Conservation (phyloP, 2,113 vertebrate species). For the Suricata suricatta region DNA sequence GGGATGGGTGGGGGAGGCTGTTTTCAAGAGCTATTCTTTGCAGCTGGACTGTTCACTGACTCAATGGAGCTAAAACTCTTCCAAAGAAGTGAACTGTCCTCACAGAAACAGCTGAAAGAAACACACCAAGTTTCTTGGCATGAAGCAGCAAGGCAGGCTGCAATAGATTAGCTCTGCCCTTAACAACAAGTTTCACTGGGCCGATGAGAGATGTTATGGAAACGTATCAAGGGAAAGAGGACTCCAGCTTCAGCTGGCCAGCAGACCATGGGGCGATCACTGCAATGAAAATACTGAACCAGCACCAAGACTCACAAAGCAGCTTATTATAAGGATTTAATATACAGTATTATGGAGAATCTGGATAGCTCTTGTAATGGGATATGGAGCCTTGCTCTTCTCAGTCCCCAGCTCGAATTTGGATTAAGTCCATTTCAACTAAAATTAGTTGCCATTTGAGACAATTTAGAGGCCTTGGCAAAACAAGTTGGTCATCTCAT, state of each 20-base stretch:
- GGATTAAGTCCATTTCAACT: slow-evolving; percentile 43
- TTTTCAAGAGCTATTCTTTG: background rate
- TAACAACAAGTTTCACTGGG: slow-evolving; percentile 66
- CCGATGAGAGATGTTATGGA: slow-evolving; percentile 68
- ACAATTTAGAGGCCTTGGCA: slow-evolving; percentile 25
- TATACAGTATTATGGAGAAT: slow-evolving; percentile 35
- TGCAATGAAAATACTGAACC: slow-evolving; percentile 53
- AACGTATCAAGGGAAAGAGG: slow-evolving; percentile 64
- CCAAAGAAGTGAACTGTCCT: slow-evolving; percentile 31
- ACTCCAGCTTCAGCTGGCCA: slow-evolving; percentile 53
- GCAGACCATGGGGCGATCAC: slow-evolving; percentile 48
- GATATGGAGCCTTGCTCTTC: slow-evolving; percentile 41
- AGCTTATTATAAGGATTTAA: slow-evolving; percentile 56
- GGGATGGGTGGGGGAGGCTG: background rate
- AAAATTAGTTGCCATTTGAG: slow-evolving; percentile 54
- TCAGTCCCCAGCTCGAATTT: slow-evolving; percentile 31
- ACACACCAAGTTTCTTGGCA: slow-evolving; percentile 61
- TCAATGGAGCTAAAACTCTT: slow-evolving; percentile 10
- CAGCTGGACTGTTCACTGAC: background rate
- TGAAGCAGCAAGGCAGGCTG: slow-evolving; percentile 35
- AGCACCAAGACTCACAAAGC: slow-evolving; percentile 60
- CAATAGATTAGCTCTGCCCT: slow-evolving; percentile 75
- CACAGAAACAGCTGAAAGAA: slow-evolving; percentile 56
- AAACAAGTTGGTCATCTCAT: slow-evolving; percentile 21
- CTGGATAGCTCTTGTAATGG: slow-evolving; percentile 21